Evolutionary conservation across 1,140 invertebrate genomes (phyloP).

Genomic region (Cardiocondyla obscurior): DNA sequence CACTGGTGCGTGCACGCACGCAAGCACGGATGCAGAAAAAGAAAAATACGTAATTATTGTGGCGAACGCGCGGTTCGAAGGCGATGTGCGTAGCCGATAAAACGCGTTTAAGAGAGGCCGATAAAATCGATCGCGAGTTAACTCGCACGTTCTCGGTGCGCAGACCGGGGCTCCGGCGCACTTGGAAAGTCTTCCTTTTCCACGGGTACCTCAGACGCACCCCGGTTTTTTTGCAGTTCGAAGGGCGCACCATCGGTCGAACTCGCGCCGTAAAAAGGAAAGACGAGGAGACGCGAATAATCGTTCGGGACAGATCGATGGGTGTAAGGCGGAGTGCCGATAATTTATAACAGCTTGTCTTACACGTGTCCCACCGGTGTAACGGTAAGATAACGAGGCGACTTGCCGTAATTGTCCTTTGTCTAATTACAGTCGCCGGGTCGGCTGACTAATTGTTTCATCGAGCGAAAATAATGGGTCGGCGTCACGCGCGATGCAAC

Average conservation of each 20-base stretch:
- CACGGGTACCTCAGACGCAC: background rate
- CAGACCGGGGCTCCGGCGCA: too few species aligned
- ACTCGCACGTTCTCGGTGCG: too few species aligned
- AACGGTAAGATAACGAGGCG: slow-evolving; percentile 63
- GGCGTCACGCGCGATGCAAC: slow-evolving; percentile 67
- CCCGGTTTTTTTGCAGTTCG: slow-evolving; percentile 18
- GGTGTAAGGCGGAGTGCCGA: slow-evolving; percentile 45
- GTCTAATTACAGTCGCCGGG: slow-evolving; percentile 66
- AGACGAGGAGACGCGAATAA: slow-evolving; percentile 28
- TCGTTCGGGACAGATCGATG: slow-evolving; percentile 42
- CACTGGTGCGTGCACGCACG: background rate
- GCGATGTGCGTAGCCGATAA: slow-evolving; percentile 31
- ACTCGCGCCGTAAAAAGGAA: background rate
- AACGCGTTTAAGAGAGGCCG: slow-evolving; percentile 25
- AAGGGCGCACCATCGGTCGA: background rate
- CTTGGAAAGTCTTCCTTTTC: background rate
- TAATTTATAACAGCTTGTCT: slow-evolving; percentile 65
- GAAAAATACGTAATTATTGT: slow-evolving; percentile 37
- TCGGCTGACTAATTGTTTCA: slow-evolving; percentile 74
- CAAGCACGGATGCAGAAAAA: background rate
- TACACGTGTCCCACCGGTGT: slow-evolving; percentile 61
- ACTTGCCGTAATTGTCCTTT: slow-evolving; percentile 68
- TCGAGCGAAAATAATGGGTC: slow-evolving; percentile 72
- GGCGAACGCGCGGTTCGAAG: background rate
- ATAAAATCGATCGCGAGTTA: slow-evolving; percentile 36